A percentile compares a stretch with the other conserved stretches of the same genome.
Evolutionary conservation across 2,888 invertebrate genomes (phyloP).

Genomic region (Ferdinandea cuprea): DNA sequence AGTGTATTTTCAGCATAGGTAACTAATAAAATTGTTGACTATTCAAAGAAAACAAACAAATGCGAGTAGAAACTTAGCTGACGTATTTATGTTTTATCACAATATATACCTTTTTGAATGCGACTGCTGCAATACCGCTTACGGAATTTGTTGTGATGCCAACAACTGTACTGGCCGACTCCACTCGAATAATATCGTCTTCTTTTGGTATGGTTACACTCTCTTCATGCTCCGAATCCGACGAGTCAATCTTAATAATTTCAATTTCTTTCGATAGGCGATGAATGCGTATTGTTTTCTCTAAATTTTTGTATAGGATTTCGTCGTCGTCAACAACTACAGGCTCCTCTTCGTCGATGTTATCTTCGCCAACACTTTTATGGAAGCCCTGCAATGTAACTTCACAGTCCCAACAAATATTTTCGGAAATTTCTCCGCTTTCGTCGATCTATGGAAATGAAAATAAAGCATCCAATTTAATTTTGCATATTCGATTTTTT

Average conservation of each 20-base stretch:
- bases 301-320: conserved; percentile 60
- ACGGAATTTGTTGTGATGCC: background rate
- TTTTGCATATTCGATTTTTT: conserved; percentile 13
- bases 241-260: conserved; percentile 62
- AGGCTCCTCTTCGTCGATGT: conserved; percentile 59
- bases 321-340: conserved; percentile 71
- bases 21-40: too few species aligned
- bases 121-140: background rate
- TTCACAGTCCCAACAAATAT: conserved; percentile 72
- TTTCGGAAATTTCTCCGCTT: conserved; percentile 63
- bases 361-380: conserved; percentile 58
- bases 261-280: conserved; percentile 34
- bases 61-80: too few species aligned
- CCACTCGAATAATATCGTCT: conserved; percentile 43
- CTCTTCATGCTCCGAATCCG: conserved; percentile 63
- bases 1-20: too few species aligned
- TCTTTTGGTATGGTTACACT: conserved; percentile 43
- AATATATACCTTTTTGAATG: conserved; percentile 38
- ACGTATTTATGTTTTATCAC: too few species aligned
- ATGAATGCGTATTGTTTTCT: conserved; percentile 48
- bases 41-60: too few species aligned
- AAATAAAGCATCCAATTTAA: conserved; percentile 15
- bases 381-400: conserved; percentile 61
- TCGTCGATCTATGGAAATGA: conserved; percentile 52
- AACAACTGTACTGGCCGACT: conserved; percentile 44